A percentile compares a stretch with the other conserved stretches of the same genome.
Conservation (phyloP, 1,140 invertebrate species). For the Caenorhabditis remanei region DNA sequence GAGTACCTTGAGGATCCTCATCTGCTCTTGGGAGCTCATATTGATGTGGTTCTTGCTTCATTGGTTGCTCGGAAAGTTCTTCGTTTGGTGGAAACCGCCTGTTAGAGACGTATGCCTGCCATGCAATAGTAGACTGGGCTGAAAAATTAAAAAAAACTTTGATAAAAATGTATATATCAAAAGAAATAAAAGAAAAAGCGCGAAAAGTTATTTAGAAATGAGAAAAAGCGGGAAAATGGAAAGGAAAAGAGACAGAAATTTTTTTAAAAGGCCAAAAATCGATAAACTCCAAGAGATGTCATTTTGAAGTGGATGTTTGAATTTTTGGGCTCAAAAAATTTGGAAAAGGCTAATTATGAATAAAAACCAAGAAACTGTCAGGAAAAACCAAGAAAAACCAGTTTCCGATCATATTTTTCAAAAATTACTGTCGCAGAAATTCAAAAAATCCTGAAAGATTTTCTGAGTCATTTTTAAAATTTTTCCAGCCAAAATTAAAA, state of each 20-base stretch:
- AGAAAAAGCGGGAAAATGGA: no score
- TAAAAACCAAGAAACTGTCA: background rate
- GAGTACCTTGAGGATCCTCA: no score
- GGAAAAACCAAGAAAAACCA: background rate
- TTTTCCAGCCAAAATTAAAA: background rate
- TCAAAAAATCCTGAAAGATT: background rate
- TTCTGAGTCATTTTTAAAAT: background rate
- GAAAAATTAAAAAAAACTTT: background rate
- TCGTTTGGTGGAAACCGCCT: background rate
- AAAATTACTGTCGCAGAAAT: background rate
- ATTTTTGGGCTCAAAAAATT: background rate
- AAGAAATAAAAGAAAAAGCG: background rate
- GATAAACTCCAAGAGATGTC: background rate
- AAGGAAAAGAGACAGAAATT: background rate
- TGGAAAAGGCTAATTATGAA: background rate
- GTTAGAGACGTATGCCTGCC: background rate
- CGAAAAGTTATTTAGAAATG: background rate
- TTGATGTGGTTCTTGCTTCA: no score
- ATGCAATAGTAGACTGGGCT: slow-evolving; percentile 3
- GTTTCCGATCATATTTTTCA: no score
- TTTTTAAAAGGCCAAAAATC: background rate
- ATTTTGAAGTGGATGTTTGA: background rate
- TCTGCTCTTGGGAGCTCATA: no score
- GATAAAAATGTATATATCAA: background rate
- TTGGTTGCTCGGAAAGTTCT: background rate